phyloP scores from a whole-genome alignment of 64 coral and sea anemone genomes.

The Anthopleura sola region DNA sequence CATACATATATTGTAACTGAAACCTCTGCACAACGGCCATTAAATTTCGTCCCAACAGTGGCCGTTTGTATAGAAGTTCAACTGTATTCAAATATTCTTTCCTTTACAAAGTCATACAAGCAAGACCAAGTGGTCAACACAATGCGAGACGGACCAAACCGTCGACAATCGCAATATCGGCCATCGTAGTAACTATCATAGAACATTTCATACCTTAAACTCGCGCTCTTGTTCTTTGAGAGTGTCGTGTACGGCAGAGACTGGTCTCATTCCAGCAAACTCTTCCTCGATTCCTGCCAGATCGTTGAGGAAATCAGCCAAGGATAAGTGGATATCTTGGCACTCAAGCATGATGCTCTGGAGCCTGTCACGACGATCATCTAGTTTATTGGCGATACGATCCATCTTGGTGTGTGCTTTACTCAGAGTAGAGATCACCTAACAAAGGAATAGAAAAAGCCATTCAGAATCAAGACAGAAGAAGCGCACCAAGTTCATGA shows the following conservation, averaged over 20 bases:
- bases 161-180: too few species aligned
- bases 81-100: too few species aligned
- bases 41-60: too few species aligned
- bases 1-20: too few species aligned
- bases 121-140: too few species aligned
- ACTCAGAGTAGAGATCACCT: slow-evolving; percentile 76
- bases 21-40: too few species aligned
- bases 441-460: not conserved
- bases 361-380: slow-evolving; percentile 65
- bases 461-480: not conserved
- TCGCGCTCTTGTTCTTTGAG: slow-evolving; percentile 90
- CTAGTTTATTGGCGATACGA: slow-evolving; percentile 48
- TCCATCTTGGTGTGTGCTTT: slow-evolving; percentile 82
- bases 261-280: slow-evolving; percentile 76
- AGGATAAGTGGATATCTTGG: slow-evolving; percentile 74
- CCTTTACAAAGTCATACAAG: too few species aligned
- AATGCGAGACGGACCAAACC: too few species aligned
- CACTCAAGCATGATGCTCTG: slow-evolving; percentile 71
- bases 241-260: slow-evolving; percentile 78
- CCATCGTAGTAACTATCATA: not conserved
- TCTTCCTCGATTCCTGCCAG: slow-evolving; percentile 86
- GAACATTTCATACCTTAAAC: slow-evolving; percentile 50
- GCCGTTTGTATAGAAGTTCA: too few species aligned
- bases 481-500: not conserved
- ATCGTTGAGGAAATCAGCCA: slow-evolving; percentile 83